Evolutionary conservation across 2,888 invertebrate species (phyloP), one percentile per base, ranked within the genome.

Genomic region (Anthrax anthrax): DNA sequence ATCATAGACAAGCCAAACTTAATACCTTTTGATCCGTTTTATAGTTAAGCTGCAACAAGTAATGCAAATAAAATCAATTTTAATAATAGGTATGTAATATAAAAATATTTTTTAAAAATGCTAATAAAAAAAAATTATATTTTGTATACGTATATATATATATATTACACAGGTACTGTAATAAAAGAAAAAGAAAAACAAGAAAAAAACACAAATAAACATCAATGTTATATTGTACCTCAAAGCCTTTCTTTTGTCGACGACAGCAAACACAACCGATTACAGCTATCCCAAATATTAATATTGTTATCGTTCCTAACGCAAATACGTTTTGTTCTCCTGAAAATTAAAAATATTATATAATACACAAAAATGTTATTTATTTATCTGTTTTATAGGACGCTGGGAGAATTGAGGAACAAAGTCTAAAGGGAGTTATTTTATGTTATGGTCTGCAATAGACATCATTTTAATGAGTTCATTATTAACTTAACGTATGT

Each of bases 1-100:
- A 34, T 4, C 23, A 23, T 23, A 23, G 8, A 8, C 23, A 23
- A 23, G 23, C 23, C 8, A 23, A 23, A 40, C 38, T 39, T 39
- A 52, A 48, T 52, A 54, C 54, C 54, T 54, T 54, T 47, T 46
- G 48, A 46, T 53, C 54, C 54, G 50, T 52, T 44, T 49, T 49
- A 48, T 53, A 49, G 50, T 52, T 52, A 52, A 51, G 54, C 54
- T 54, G 47, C 44, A 34, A 37, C n/a, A 38, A 48, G 34, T 43
- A 43, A 39, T 47, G 43, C 41, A 38, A 38, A 29, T 18, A 44
- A 38, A 38, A 38, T n/a, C n/a, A n/a, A n/a, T n/a, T n/a, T n/a
- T n/a, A n/a, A n/a, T n/a, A 23, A 43, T 44, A 44, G 27, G 38
- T 38, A 43, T 29, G n/a, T n/a, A n/a, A 36, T 29, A 44, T 44